Evolutionary conservation across 2,113 vertebrate genomes (phyloP).

Genomic region (Proterorhinus semilunaris): DNA sequence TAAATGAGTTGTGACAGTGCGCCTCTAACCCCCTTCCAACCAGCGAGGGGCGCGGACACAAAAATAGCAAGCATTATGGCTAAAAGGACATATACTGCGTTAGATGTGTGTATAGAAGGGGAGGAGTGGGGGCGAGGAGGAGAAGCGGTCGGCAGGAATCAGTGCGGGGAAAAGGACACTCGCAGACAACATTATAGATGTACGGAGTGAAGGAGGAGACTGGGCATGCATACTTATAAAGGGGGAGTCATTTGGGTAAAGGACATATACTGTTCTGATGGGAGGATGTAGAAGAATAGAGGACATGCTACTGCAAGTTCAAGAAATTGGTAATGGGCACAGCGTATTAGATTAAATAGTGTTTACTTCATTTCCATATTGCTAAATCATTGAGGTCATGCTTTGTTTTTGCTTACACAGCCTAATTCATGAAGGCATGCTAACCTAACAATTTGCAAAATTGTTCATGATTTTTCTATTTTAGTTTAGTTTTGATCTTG

Average conservation of each 20-base stretch:
- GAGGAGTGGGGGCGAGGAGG: slow-evolving; percentile 21
- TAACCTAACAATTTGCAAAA: too few species aligned
- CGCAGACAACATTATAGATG: slow-evolving; percentile 52
- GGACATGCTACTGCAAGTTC: not conserved
- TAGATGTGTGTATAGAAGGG: slow-evolving; percentile 59
- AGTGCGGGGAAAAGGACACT: slow-evolving; percentile 46
- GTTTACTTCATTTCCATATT: too few species aligned
- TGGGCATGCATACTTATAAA: slow-evolving; percentile 53
- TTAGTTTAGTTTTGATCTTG: too few species aligned
- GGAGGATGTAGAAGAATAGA: slow-evolving; percentile 26
- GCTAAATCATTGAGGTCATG: too few species aligned
- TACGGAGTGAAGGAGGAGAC: slow-evolving; percentile 45
- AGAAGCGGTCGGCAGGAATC: slow-evolving; percentile 18
- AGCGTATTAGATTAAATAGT: too few species aligned
- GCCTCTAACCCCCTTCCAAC: slow-evolving; percentile 74
- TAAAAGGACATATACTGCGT: slow-evolving; percentile 62
- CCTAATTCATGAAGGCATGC: too few species aligned
- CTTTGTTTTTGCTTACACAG: too few species aligned
- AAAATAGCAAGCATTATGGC: slow-evolving; percentile 75
- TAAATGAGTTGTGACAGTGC: slow-evolving; percentile 81
- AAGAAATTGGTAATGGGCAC: not conserved
- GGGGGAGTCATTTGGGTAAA: slow-evolving; percentile 56
- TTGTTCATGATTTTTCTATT: too few species aligned
- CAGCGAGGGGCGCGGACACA: slow-evolving; percentile 70
- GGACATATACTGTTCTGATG: slow-evolving; percentile 43